Conservation (phyloP, 2,113 vertebrate species). For the Charina bottae region DNA sequence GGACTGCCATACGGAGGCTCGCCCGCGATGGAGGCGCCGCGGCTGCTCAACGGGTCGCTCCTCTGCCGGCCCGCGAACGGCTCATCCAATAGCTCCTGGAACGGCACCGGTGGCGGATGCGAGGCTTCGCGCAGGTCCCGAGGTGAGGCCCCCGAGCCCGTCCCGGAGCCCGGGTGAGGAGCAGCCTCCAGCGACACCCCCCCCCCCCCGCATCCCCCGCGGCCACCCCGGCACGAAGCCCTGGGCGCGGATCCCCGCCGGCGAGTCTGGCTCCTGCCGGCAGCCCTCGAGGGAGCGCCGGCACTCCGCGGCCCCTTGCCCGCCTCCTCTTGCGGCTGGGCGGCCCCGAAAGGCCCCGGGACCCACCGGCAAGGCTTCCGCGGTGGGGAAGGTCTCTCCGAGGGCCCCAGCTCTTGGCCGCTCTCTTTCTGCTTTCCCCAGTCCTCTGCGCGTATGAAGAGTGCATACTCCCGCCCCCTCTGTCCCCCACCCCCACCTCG, state of each 20-base stretch:
- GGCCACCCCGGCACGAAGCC: too few species aligned
- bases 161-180: too few species aligned
- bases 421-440: neutral
- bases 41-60: slow-evolving; percentile 9
- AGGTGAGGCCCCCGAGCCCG: neutral
- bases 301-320: too few species aligned
- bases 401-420: too few species aligned
- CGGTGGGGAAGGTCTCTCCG: neutral
- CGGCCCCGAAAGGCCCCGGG: too few species aligned
- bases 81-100: neutral
- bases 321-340: neutral
- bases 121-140: neutral
- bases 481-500: neutral
- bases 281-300: neutral
- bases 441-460: neutral
- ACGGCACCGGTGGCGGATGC: neutral
- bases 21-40: slow-evolving; percentile 1
- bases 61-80: slow-evolving; percentile 32
- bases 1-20: neutral
- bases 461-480: neutral
- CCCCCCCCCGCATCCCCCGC: neutral
- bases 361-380: neutral
- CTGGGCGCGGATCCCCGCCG: rapidly evolving
- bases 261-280: neutral
- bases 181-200: too few species aligned